Conservation (phyloP, 2,888 invertebrate genomes). For the Morpho deidamia region DNA sequence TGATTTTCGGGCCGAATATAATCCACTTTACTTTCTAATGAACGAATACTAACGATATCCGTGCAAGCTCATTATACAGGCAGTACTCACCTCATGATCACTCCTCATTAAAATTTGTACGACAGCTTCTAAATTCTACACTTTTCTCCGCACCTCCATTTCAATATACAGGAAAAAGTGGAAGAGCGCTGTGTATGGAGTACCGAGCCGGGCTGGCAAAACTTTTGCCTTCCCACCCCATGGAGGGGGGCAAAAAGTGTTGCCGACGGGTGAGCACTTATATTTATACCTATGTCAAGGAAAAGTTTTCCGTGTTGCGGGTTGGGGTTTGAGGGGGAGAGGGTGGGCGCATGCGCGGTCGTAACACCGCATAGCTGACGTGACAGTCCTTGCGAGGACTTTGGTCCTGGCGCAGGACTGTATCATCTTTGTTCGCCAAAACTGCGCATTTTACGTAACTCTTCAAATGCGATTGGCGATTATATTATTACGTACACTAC, state of each 20-base stretch:
- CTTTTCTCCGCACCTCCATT: constrained; percentile 78
- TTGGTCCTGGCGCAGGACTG: constrained; percentile 40
- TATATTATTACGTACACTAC: neutral
- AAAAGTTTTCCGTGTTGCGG: constrained; percentile 79
- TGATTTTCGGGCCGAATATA: too few species aligned
- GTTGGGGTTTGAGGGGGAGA: constrained; percentile 50
- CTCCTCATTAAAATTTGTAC: constrained; percentile 77
- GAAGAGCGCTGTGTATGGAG: constrained; percentile 76
- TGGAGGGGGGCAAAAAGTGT: constrained; percentile 73
- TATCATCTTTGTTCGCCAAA: constrained; percentile 19
- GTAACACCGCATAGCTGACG: constrained; percentile 55
- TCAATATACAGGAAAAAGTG: constrained; percentile 79
- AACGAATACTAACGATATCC: constrained; percentile 27
- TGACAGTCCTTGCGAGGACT: constrained; percentile 66
- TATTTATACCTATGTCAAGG: constrained; percentile 73
- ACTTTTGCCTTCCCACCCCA: constrained; percentile 68
- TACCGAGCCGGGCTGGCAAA: constrained; percentile 70
- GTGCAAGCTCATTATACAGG: constrained; percentile 53
- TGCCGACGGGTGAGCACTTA: constrained; percentile 70
- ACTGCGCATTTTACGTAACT: constrained; percentile 48
- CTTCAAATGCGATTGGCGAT: neutral
- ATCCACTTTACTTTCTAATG: too few species aligned
- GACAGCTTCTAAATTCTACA: constrained; percentile 77
- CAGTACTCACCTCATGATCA: constrained; percentile 55
- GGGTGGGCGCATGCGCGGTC: constrained; percentile 63